Evolutionary conservation across 2,113 vertebrate genomes (phyloP), one percentile per base, ranked within the genome.

Genomic region (Calidris pygmaea): DNA sequence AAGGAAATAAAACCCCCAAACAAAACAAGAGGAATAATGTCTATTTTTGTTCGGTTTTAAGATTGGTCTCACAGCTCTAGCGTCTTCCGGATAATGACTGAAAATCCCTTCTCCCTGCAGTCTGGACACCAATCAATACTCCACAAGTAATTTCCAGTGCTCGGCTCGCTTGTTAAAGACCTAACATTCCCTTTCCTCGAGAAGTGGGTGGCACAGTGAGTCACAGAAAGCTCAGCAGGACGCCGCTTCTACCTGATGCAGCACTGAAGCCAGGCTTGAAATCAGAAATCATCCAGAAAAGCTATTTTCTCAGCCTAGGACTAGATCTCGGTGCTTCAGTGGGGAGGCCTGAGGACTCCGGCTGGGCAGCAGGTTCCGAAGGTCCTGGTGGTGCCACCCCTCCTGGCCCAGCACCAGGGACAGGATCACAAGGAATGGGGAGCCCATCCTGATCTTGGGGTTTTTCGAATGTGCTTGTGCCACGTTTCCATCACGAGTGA

Each of bases 51-150:
- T 91, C 34, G 2, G 4, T 75, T 81, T 72, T 78, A 78, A 75
- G 76, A 55, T 65, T 79, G 35, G 85, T 75, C 76, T 91, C 88
- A 32, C 3, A 2, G 58, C 70, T 77, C 71, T n/a, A 67, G 67
- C 80, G 74, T 94, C 95, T 89, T 82, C 79, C 80, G 68, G 73
- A 60, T 89, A 96, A 95, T 96, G 96, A 94, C 76, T 82, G 95
- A 92, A 93, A 96, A 96, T 93, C 95, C 96, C 85, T 81, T 96
- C 81, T 96, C 90, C 76, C 81, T 66, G 80, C 88, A 92, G 90
- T 60, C 80, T 58, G 90, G 88, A 56, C 86, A 89, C 92, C 53
- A 89, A 95, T 96, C 96, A 89, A 97, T 97, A 93, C 52, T 76
- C 95, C 94, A 94, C 34, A 48, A 93, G 94, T 58, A 93, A 93